Evolutionary conservation across 2,888 invertebrate genomes (phyloP).

Genomic region (Rosalia funebris): DNA sequence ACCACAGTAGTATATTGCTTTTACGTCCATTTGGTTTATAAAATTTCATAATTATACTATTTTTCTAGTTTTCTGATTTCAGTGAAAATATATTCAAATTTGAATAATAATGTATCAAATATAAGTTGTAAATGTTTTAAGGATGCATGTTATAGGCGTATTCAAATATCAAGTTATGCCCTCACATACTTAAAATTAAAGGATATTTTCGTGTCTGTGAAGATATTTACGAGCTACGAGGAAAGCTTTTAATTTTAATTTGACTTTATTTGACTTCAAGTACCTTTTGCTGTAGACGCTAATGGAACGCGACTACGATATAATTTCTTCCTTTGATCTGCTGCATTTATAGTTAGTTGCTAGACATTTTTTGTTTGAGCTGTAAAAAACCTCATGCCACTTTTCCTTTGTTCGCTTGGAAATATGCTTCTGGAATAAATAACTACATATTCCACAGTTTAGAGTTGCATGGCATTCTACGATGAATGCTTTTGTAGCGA

Average conservation of each 20-base stretch:
- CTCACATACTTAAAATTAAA: too few species aligned
- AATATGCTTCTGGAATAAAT: background rate
- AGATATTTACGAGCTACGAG: too few species aligned
- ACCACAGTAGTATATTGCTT: too few species aligned
- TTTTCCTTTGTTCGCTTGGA: background rate
- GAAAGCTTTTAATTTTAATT: background rate
- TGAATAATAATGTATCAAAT: too few species aligned
- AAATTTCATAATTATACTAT: too few species aligned
- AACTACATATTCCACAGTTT: background rate
- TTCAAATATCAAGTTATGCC: too few species aligned
- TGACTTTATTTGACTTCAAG: background rate
- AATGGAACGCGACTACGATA: background rate
- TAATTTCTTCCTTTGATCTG: background rate
- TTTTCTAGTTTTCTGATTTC: too few species aligned
- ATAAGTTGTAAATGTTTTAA: too few species aligned
- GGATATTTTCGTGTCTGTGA: too few species aligned
- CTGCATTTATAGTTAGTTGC: background rate
- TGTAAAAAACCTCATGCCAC: background rate
- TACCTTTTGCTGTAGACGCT: background rate
- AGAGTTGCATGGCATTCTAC: background rate
- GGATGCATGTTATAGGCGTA: too few species aligned
- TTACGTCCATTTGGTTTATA: too few species aligned
- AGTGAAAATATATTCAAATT: too few species aligned
- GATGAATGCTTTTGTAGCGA: slow-evolving; percentile 6
- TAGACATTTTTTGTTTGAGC: background rate